A percentile compares a stretch with the other conserved stretches of the same genome.
Conservation (phyloP, 2,797 vertebrate species). For the Lutra lutra region DNA sequence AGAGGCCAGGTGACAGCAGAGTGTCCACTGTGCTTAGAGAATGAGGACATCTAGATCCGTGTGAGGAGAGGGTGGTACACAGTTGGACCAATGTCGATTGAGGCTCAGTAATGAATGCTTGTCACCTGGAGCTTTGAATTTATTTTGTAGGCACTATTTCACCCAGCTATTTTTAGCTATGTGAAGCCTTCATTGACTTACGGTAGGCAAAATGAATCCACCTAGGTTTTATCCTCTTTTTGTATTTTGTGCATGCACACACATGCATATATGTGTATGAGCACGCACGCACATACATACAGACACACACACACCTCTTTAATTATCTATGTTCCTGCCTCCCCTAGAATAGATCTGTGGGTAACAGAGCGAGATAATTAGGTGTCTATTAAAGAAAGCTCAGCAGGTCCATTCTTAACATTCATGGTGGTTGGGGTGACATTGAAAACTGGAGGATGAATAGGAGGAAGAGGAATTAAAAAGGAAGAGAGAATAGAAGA, state of each 20-base stretch:
- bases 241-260: neutral
- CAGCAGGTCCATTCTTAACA: slow-evolving; percentile 11
- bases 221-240: neutral
- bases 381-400: neutral
- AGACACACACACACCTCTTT: neutral
- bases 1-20: neutral
- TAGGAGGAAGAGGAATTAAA: slow-evolving; percentile 6
- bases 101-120: neutral
- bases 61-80: neutral
- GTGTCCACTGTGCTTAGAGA: neutral
- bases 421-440: neutral
- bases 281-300: accelerated
- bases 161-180: neutral
- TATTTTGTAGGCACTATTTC: neutral
- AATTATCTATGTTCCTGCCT: neutral
- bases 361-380: neutral
- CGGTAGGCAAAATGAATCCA: neutral
- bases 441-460: neutral
- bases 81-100: neutral
- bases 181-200: neutral
- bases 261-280: neutral
- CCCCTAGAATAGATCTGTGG: neutral
- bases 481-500: neutral
- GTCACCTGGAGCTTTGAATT: neutral
- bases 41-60: neutral